phyloP scores from a whole-genome alignment of 2,113 vertebrate genomes.

The Heterotilapia buettikoferi region DNA sequence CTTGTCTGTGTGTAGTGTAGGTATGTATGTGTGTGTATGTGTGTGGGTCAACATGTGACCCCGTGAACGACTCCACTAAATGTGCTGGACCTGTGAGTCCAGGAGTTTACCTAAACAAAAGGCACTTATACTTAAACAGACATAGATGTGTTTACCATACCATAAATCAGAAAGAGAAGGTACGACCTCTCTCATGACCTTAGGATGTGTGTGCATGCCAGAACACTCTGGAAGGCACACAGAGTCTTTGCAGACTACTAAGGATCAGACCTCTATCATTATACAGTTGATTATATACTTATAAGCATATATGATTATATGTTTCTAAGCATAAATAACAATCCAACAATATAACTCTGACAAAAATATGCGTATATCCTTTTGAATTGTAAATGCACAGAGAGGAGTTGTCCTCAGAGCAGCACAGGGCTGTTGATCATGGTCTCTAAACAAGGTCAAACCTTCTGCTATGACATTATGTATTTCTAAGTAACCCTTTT shows the following conservation, averaged over 20 bases:
- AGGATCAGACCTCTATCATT: neutral
- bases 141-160: neutral
- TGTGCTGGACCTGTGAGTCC: neutral
- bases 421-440: neutral
- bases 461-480: neutral
- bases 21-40: neutral
- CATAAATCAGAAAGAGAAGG: neutral
- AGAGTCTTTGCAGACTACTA: neutral
- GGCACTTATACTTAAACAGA: neutral
- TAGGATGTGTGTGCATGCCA: neutral
- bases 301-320: neutral
- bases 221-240: neutral
- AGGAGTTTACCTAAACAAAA: neutral
- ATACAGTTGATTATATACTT: neutral
- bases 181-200: neutral
- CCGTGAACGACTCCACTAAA: rapidly evolving
- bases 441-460: neutral
- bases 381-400: neutral
- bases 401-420: neutral
- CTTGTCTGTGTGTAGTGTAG: neutral
- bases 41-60: neutral
- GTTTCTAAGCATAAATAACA: neutral
- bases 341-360: neutral
- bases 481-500: rapidly evolving
- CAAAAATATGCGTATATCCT: neutral